phyloP scores from a whole-genome alignment of 2,797 vertebrate species.

The Kryptolebias ocellatus region DNA sequence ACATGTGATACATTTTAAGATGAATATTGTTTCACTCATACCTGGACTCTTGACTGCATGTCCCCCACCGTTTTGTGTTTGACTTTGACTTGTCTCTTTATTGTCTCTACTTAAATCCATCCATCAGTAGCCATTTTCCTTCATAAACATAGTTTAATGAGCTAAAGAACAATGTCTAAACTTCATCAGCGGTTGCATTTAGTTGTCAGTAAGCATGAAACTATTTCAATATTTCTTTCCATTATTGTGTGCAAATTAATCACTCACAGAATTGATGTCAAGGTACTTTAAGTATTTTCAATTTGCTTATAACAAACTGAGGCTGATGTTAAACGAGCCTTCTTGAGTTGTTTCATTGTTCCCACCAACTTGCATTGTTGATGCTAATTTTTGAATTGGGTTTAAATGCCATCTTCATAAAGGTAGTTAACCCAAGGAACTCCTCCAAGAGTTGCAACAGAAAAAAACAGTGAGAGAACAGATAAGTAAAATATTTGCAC shows the following conservation, averaged over 20 bases:
- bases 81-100: no score
- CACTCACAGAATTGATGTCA: no score
- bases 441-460: neutral
- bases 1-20: neutral
- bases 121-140: neutral
- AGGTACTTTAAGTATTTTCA: no score
- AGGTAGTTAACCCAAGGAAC: neutral
- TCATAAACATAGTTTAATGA: neutral
- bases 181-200: neutral
- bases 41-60: neutral
- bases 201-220: neutral
- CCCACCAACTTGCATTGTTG: neutral
- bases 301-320: no score
- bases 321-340: neutral
- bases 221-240: no score
- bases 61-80: neutral
- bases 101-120: neutral
- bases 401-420: no score
- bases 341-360: neutral
- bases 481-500: neutral
- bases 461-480: neutral
- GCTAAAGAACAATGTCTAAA: neutral
- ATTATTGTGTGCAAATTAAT: no score
- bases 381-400: neutral
- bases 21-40: neutral